These are phyloP conservation scores for Leptopilina myrica DNA, from an alignment of 2,888 invertebrate species.

Conservation along the genomic window DNA sequence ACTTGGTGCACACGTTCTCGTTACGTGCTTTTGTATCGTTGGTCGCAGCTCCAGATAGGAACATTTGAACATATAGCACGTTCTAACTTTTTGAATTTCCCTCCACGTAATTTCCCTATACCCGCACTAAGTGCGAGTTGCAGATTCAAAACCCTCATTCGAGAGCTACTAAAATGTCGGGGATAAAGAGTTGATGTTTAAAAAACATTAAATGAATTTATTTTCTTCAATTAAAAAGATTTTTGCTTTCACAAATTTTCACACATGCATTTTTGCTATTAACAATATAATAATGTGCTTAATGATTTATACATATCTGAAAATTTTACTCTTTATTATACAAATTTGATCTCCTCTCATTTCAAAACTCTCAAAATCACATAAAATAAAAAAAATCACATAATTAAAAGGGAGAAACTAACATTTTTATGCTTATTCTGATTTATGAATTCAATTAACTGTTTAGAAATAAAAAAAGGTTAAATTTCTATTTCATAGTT, in stretches of 20 bases:
- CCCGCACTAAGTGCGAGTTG: constrained; percentile 31
- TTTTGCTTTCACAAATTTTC: neutral
- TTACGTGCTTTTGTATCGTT: constrained; percentile 39
- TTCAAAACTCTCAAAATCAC: too few relatives aligned
- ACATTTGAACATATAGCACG: constrained; percentile 38
- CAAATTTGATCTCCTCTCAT: too few relatives aligned
- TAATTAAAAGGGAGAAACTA: too few relatives aligned
- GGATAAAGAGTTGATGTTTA: neutral
- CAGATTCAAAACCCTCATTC: constrained; percentile 30
- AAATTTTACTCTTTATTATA: too few relatives aligned
- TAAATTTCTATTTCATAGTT: too few relatives aligned
- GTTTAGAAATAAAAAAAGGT: too few relatives aligned
- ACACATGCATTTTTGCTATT: too few relatives aligned
- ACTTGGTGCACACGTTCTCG: constrained; percentile 39
- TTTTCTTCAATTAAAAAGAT: neutral
- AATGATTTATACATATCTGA: too few relatives aligned
- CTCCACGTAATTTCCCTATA: constrained; percentile 33
- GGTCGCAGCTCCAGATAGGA: constrained; percentile 22
- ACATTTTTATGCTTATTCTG: too few relatives aligned
- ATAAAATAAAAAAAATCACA: too few relatives aligned
- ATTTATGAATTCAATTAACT: too few relatives aligned
- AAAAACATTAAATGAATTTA: neutral
- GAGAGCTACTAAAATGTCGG: neutral
- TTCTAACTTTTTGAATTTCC: constrained; percentile 39
- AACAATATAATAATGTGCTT: too few relatives aligned